Evolutionary conservation across 2,797 vertebrate species (phyloP).

Genomic region (Pteropus rufus): DNA sequence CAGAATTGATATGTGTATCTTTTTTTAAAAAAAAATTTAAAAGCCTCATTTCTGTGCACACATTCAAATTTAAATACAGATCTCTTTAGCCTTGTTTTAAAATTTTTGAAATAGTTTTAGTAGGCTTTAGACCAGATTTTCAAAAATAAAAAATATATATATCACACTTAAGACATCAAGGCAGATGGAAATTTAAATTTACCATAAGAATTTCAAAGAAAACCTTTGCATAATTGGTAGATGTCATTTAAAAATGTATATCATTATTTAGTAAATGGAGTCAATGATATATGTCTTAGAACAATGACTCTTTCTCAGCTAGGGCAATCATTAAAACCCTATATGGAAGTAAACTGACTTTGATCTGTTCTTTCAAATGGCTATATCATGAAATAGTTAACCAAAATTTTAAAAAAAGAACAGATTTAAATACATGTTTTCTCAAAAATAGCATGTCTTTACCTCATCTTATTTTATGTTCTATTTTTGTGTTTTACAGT

Average conservation of each 20-base stretch:
- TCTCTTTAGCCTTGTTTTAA: constrained; percentile 20
- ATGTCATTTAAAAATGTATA: background rate
- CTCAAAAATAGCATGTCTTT: background rate
- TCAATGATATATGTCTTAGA: background rate
- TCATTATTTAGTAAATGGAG: background rate
- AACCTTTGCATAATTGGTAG: background rate
- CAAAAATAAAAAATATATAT: background rate
- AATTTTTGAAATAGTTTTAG: background rate
- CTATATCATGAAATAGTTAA: background rate
- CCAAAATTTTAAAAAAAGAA: background rate
- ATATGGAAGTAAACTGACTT: background rate
- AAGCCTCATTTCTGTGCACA: background rate
- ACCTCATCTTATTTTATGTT: background rate
- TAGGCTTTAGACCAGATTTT: background rate
- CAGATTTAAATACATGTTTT: background rate
- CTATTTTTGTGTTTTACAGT: background rate
- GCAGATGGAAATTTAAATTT: background rate
- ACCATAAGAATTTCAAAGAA: background rate
- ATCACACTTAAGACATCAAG: background rate
- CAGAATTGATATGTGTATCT: background rate
- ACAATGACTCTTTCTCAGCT: background rate
- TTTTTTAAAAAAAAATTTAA: background rate
- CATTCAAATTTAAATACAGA: background rate
- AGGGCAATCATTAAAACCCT: background rate
- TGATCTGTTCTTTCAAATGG: background rate